Evolutionary conservation across 2,888 invertebrate genomes (phyloP).

Genomic region (Lomographa bimaculata): DNA sequence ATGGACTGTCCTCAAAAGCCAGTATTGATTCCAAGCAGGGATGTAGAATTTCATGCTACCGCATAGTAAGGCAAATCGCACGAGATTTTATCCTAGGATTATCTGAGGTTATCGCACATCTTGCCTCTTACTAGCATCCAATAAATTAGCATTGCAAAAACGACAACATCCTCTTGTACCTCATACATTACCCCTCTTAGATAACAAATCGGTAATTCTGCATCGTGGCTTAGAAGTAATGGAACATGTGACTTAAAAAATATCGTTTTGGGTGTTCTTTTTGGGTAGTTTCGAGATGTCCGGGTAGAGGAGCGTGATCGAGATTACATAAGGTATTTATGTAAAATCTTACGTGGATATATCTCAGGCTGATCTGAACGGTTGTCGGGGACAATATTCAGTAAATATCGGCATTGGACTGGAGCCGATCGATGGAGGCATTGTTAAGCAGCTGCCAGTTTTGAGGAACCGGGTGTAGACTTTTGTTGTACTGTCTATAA

Average conservation of each 20-base stretch:
- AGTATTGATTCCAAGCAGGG: slow-evolving; percentile 48
- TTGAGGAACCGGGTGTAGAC: background rate
- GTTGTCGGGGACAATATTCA: slow-evolving; percentile 18
- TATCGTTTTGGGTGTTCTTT: slow-evolving; percentile 5
- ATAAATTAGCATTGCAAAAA: slow-evolving; percentile 21
- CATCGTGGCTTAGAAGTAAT: no score
- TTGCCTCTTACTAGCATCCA: slow-evolving; percentile 42
- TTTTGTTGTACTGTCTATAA: no score
- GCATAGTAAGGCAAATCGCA: slow-evolving; percentile 67
- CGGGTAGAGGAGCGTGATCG: slow-evolving; percentile 59
- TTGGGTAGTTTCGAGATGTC: slow-evolving; percentile 27
- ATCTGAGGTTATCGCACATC: slow-evolving; percentile 75
- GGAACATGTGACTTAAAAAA: no score
- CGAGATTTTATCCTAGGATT: slow-evolving; percentile 70
- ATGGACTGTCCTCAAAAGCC: slow-evolving; percentile 27
- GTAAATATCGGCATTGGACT: slow-evolving; percentile 41
- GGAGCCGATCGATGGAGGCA: slow-evolving; percentile 20
- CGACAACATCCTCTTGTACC: slow-evolving; percentile 8
- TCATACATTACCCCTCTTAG: slow-evolving; percentile 36
- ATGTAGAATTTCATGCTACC: slow-evolving; percentile 56
- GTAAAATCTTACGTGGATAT: slow-evolving; percentile 56
- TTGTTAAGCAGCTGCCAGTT: slow-evolving; percentile 14
- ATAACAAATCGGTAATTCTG: no score
- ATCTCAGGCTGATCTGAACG: slow-evolving; percentile 14
- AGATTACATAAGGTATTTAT: slow-evolving; percentile 70